Base-by-base conservation (phyloP, 2,113 vertebrate species). In the Menura novaehollandiae region DNA sequence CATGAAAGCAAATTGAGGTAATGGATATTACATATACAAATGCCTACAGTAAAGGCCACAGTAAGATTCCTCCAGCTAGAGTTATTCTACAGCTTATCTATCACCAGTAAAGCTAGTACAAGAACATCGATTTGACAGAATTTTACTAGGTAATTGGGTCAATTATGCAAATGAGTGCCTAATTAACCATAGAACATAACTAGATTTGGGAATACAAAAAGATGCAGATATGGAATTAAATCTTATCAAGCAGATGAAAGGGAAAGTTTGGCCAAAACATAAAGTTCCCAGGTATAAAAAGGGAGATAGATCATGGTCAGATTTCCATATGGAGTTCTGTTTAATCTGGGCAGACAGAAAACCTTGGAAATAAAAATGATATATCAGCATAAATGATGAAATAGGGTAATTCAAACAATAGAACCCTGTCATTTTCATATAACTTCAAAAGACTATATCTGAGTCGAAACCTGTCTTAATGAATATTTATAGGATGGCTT, bases 171-270 rank as follows among this genome's bases (percentile, higher is more conserved):
- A 95, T 53, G 5, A 60, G 4, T n/a, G 5, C 59, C 93, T 91
- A 88, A 95, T 69, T 94, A 95, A 63, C 49, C 9, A 26, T 51
- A 68, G 47, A 72, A 77, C 10, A n/a, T 58, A 86, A 94, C 33
- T 81, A 89, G 76, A 77, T 95, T 87, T 94, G 59, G 37, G 44
- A 91, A 88, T 46, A 89, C 10, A 89, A 78, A 94, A 78, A 92
- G 15, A 19, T 83, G 27, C 9, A 89, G 33, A 52, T 81, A 22
- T 43, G 32, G 27, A 90, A 59, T 52, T 72, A 52, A 74, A 75
- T 78, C 9, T 55, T 85, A 66, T 64, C 46, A 44, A 10, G 9
- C 4, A 17, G 7, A 68, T 75, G 53, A 88, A 77, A 66, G 28
- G 11, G 13, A 72, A 77, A 66, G 7, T 44, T 83, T 87, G 30